A percentile compares a stretch with the other conserved stretches of the same genome.
Evolutionary conservation across 2,113 vertebrate species (phyloP).

Genomic region (Oncorhynchus mykiss): DNA sequence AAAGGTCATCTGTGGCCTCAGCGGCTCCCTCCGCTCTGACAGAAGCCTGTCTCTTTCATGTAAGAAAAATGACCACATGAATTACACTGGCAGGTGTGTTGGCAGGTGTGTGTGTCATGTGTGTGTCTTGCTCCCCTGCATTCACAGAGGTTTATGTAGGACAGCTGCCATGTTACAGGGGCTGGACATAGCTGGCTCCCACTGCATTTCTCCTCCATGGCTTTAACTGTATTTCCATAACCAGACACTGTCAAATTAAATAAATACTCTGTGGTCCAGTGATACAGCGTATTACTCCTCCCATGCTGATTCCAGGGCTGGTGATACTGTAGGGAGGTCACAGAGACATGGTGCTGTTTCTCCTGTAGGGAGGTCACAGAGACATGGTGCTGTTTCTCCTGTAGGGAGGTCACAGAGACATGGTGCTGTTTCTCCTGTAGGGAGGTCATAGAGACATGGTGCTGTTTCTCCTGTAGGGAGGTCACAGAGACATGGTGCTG

Average conservation of each 20-base stretch:
- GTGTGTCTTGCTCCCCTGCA: not conserved
- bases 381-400: too few species aligned
- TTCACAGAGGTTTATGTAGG: slow-evolving; percentile 26
- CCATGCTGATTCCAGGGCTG: slow-evolving; percentile 28
- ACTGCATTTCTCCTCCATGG: slow-evolving; percentile 23
- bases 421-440: too few species aligned
- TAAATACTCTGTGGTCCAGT: slow-evolving; percentile 44
- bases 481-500: too few species aligned
- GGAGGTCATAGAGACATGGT: too few species aligned
- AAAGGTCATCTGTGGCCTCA: slow-evolving; percentile 56
- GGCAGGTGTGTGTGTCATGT: not conserved
- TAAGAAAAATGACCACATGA: slow-evolving; percentile 39
- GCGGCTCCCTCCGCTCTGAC: slow-evolving; percentile 47
- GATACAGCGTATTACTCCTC: slow-evolving; percentile 22
- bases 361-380: too few species aligned
- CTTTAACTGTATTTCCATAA: slow-evolving; percentile 63
- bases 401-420: too few species aligned
- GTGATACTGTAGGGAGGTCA: slow-evolving; percentile 9
- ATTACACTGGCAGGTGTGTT: slow-evolving; percentile 44
- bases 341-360: too few species aligned
- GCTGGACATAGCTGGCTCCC: slow-evolving; percentile 31
- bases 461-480: too few species aligned
- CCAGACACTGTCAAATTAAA: slow-evolving; percentile 54
- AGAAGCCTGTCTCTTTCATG: slow-evolving; percentile 53
- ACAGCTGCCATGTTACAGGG: slow-evolving; percentile 26